Base-by-base conservation (phyloP, 2,888 invertebrate genomes). In the Marronus borbonicus region DNA sequence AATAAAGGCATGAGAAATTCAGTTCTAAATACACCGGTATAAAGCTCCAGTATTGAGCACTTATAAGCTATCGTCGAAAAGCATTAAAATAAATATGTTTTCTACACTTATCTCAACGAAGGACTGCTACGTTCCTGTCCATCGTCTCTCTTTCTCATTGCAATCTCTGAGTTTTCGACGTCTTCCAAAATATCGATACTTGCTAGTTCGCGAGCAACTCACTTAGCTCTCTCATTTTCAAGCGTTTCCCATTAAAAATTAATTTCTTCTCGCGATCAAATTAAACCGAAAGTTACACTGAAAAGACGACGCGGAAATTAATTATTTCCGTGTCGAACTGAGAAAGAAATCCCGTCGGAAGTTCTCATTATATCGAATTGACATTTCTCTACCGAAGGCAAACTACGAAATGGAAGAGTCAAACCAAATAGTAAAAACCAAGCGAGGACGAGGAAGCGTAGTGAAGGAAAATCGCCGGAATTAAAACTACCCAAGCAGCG, bases 341-440 rank as follows among this genome's bases (percentile, higher is more conserved):
- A 28, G 28, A 68, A 68, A 66, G 66, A 68, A 68, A 50, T 49
- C 66, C 49, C 66, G 49, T 68, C 49, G 10, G 68, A 50, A 68
- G 28, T 50, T 68, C 50, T 68, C 50, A 50, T 68, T 68, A 68
- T 68, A 50, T 50, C 68, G 50, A 68, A 50, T 68, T 39, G 68
- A 68, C 68, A 68, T 68, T 50, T 68, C 31, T 68, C 68, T 12
- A 50, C 24, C 20, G 68, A 24, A 50, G 24, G 50, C 50, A 68
- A 68, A 50, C 24, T 28, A 50, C 28, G 39, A 68, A 68, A 68
- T 68, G 50, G 49, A n/a, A 49, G 28, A 50, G 49, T 68, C 24
- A 7, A 20, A 50, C 24, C 24, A 68, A 68, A 68, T 50, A 68
- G 50, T 68, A 62, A 62, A 62, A 62, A 62, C 31, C 10, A 62